phyloP scores from a whole-genome alignment of 2,797 vertebrate species.

The Pogoniulus pusillus region DNA sequence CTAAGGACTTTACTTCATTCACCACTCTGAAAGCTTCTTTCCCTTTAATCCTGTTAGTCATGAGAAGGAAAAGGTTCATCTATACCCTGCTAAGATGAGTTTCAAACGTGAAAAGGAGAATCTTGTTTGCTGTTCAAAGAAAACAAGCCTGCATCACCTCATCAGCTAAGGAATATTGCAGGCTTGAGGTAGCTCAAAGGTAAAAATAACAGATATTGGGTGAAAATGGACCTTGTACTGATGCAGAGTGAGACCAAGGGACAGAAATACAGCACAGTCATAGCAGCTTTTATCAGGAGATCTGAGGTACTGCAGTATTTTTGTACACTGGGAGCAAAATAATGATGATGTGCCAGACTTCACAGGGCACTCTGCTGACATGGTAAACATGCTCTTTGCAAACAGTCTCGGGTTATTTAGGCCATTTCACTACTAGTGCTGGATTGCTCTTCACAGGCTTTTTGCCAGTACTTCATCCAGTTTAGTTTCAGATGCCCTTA shows the following conservation, averaged over 20 bases:
- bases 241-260: not conserved
- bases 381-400: slow-evolving; percentile 21
- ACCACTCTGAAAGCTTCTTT: not conserved
- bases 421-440: not conserved
- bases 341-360: not conserved
- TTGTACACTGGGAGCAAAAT: not conserved
- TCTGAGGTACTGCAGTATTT: not conserved
- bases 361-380: not conserved
- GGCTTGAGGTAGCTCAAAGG: not conserved
- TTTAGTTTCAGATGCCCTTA: not conserved
- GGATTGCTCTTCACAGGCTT: not conserved
- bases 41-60: not conserved
- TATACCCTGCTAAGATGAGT: fast-evolving
- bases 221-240: not conserved
- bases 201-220: not conserved
- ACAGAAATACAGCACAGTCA: not conserved
- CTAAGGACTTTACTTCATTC: not conserved
- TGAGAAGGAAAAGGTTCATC: not conserved
- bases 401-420: not conserved
- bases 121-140: not conserved
- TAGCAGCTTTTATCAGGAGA: not conserved
- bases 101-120: not conserved
- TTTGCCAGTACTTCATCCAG: not conserved
- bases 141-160: not conserved
- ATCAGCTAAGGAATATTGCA: not conserved